Percentiles rank a stretch among this genome's conserved stretches.
Evolutionary conservation across 2,113 vertebrate genomes (phyloP).

Genomic region (Rhea americana): DNA sequence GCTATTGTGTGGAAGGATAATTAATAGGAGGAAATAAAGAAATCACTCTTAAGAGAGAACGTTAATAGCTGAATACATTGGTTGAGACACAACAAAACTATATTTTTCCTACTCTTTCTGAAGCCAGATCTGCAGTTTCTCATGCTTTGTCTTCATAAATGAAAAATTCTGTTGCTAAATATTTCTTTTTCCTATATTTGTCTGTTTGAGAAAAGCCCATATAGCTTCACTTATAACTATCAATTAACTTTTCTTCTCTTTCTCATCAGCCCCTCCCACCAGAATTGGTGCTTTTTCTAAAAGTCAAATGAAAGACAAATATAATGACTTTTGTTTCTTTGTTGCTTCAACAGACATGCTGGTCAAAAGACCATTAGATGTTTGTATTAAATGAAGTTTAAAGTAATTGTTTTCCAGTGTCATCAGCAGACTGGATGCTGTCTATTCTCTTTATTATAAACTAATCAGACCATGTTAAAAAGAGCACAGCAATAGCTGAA

Average conservation of each 20-base stretch:
- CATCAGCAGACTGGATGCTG: not conserved
- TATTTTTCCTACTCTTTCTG: not conserved
- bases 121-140: not conserved
- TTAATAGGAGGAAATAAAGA: not conserved
- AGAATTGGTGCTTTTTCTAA: not conserved
- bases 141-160: not conserved
- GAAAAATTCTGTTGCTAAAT: not conserved
- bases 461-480: not conserved
- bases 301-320: not conserved
- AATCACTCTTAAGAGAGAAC: not conserved
- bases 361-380: not conserved
- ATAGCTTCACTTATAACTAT: not conserved
- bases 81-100: not conserved
- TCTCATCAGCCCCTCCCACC: accelerated
- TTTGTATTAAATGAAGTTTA: not conserved
- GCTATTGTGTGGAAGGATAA: not conserved
- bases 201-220: not conserved
- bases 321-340: not conserved
- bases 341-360: accelerated
- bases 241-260: not conserved
- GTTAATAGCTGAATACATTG: not conserved
- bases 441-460: not conserved
- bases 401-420: not conserved
- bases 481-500: not conserved
- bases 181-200: not conserved